These are phyloP conservation scores for Pongo abelii DNA, from an alignment of 2,113 vertebrate genomes.

Conservation along the genomic window DNA sequence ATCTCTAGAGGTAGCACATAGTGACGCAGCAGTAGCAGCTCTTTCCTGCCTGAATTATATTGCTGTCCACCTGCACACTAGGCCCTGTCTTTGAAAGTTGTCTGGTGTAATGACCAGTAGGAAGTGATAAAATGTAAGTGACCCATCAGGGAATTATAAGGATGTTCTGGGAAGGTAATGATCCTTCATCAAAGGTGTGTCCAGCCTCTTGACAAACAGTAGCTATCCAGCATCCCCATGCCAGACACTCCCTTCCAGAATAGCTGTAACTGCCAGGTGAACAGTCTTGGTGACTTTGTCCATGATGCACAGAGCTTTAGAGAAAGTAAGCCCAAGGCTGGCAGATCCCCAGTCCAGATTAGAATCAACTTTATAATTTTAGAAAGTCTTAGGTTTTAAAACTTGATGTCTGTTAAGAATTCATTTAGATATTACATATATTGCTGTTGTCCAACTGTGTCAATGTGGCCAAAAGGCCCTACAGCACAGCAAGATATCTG, in stretches of 20 bases:
- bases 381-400: background rate
- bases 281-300: background rate
- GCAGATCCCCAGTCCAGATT: background rate
- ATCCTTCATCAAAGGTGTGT: slow-evolving; percentile 66
- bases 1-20: background rate
- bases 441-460: background rate
- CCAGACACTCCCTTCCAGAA: background rate
- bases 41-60: slow-evolving; percentile 51
- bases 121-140: slow-evolving; percentile 74
- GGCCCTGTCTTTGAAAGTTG: slow-evolving; percentile 58
- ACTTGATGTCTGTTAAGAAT: background rate
- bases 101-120: slow-evolving; percentile 34
- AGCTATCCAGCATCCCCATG: background rate
- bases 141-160: slow-evolving; percentile 19
- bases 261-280: background rate
- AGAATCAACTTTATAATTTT: background rate
- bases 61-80: slow-evolving; percentile 1
- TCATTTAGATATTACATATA: background rate
- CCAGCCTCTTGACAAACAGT: slow-evolving; percentile 41
- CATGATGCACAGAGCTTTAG: background rate
- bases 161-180: slow-evolving; percentile 46
- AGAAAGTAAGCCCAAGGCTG: background rate
- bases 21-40: background rate
- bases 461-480: background rate
- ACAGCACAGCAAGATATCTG: too few relatives aligned